phyloP scores from a whole-genome alignment of 2,888 invertebrate species.

The Leptinotarsa peninsularis region DNA sequence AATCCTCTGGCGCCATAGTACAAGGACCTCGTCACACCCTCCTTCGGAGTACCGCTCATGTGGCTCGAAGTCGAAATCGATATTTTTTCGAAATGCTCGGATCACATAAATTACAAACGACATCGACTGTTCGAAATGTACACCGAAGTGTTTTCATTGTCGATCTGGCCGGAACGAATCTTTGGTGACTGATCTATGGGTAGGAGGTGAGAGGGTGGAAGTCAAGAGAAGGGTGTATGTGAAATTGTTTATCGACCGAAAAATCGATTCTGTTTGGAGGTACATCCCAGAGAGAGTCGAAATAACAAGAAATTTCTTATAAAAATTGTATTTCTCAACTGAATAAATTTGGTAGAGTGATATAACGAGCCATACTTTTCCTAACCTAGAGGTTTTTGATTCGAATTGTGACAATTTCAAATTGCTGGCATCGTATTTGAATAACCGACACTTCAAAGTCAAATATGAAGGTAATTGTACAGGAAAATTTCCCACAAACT shows the following conservation, averaged over 20 bases:
- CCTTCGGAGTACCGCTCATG: slow-evolving; percentile 29
- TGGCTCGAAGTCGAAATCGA: slow-evolving; percentile 31
- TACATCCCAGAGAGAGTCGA: neutral
- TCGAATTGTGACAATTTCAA: too few species aligned
- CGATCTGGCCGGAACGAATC: slow-evolving; percentile 10
- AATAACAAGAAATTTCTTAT: too few species aligned
- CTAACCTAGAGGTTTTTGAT: too few species aligned
- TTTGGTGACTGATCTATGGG: slow-evolving; percentile 1
- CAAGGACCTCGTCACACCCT: slow-evolving; percentile 44
- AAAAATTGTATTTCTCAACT: too few species aligned
- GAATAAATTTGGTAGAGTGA: too few species aligned
- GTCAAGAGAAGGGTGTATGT: neutral
- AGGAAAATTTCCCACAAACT: too few species aligned
- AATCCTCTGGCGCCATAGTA: slow-evolving; percentile 59
- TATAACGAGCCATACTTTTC: too few species aligned
- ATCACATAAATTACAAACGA: slow-evolving; percentile 12
- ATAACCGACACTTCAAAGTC: too few species aligned
- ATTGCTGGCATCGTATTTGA: too few species aligned
- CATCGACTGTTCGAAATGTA: slow-evolving; percentile 1
- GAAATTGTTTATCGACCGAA: neutral
- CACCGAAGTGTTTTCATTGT: slow-evolving; percentile 5
- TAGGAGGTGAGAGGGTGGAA: neutral
- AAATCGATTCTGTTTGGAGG: neutral
- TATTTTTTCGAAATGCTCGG: slow-evolving; percentile 10
- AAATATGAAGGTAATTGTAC: too few species aligned